Percentiles rank a stretch among this genome's conserved stretches.
Evolutionary conservation across 1,140 invertebrate genomes (phyloP).

Genomic region (Zaprionus taronus): DNA sequence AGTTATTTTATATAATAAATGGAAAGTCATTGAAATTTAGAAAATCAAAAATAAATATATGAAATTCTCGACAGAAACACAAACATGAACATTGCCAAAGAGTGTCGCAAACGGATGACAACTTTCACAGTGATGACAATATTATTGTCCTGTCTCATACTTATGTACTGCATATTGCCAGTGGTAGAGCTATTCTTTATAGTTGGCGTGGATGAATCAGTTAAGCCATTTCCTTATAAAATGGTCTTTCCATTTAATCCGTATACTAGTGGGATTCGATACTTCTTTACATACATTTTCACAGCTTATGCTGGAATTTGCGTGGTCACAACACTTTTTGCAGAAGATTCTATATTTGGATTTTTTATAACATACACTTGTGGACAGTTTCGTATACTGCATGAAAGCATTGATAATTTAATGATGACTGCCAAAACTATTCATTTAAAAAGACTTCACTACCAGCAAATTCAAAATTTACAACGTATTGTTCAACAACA

Average conservation of each 20-base stretch:
- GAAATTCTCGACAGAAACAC: slow-evolving; percentile 12
- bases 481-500: slow-evolving; percentile 57
- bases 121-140: slow-evolving; percentile 73
- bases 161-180: slow-evolving; percentile 78
- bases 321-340: slow-evolving; percentile 82
- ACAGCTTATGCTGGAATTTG: slow-evolving; percentile 79
- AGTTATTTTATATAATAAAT: slow-evolving; percentile 18
- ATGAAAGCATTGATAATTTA: slow-evolving; percentile 55
- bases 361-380: slow-evolving; percentile 81
- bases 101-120: slow-evolving; percentile 62
- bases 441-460: slow-evolving; percentile 6
- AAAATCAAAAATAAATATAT: neutral
- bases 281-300: slow-evolving; percentile 72
- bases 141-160: slow-evolving; percentile 67
- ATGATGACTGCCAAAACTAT: neutral
- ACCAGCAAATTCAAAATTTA: slow-evolving; percentile 21
- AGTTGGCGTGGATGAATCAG: slow-evolving; percentile 24
- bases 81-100: slow-evolving; percentile 38
- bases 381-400: slow-evolving; percentile 73
- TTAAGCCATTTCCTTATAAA: slow-evolving; percentile 82
- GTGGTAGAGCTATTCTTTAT: slow-evolving; percentile 63
- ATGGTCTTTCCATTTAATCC: slow-evolving; percentile 79
- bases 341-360: slow-evolving; percentile 79
- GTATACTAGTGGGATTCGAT: slow-evolving; percentile 54
- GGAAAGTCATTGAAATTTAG: neutral